Conservation (phyloP, 2,113 vertebrate species). For the Pituophis catenifer region DNA sequence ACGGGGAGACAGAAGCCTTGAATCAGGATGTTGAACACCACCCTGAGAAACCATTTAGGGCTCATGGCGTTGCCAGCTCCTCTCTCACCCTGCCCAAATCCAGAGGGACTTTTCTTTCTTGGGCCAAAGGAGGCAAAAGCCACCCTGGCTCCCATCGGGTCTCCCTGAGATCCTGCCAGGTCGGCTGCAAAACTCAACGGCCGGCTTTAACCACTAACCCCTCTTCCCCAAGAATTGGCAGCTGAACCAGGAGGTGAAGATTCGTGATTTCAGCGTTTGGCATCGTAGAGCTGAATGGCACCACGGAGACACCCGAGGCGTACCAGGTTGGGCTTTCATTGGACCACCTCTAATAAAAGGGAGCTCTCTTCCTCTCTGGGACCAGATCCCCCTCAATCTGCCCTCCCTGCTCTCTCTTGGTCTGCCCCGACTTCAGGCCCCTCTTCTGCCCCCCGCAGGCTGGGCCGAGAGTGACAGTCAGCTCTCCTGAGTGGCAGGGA, state of each 20-base stretch:
- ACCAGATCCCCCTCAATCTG: not conserved
- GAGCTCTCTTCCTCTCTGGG: not conserved
- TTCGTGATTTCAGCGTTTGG: not conserved
- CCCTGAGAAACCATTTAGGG: constrained; percentile 35
- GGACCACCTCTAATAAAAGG: not conserved
- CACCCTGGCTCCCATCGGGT: not conserved
- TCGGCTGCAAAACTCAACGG: not conserved
- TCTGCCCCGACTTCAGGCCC: not conserved
- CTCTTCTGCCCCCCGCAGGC: not conserved
- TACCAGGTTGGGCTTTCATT: not conserved
- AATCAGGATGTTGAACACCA: constrained; percentile 21
- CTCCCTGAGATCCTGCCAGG: not conserved
- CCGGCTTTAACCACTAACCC: not conserved
- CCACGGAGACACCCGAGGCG: no score
- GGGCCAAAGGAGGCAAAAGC: not conserved
- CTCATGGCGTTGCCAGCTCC: constrained; percentile 14
- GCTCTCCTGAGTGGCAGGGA: not conserved
- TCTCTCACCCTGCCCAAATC: not conserved
- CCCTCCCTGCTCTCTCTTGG: not conserved
- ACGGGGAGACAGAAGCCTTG: constrained; percentile 24
- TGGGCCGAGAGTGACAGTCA: not conserved
- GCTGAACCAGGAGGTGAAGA: not conserved
- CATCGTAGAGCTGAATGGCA: not conserved
- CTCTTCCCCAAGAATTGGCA: not conserved
- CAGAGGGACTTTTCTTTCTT: not conserved